These are phyloP conservation scores for Acropora tenuis DNA, from an alignment of 64 coral and sea anemone genomes.

Conservation along the genomic window DNA sequence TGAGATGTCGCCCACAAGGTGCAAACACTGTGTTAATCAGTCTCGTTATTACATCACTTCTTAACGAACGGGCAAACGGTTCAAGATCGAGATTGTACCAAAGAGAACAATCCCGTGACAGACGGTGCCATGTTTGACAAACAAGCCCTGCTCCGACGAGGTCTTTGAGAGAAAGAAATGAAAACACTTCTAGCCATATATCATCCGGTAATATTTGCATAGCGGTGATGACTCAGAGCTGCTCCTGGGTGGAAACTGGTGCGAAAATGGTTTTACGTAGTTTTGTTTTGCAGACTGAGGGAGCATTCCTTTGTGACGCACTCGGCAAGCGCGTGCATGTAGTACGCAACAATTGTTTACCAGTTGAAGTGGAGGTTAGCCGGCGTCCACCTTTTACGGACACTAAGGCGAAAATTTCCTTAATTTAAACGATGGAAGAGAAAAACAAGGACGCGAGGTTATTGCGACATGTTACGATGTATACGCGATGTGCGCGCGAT, in stretches of 20 bases:
- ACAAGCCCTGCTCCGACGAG: conserved; percentile 48
- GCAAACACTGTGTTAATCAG: conserved; percentile 53
- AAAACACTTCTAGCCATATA: conserved; percentile 59
- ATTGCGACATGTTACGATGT: too few relatives aligned
- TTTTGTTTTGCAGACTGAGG: too few relatives aligned
- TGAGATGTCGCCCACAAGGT: conserved; percentile 54
- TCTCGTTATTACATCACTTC: conserved; percentile 14
- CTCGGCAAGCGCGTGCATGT: too few relatives aligned
- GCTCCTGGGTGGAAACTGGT: background rate
- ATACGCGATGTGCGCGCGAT: too few relatives aligned
- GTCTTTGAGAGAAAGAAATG: conserved; percentile 65
- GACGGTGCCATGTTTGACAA: conserved; percentile 57
- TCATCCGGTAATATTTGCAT: conserved; percentile 70
- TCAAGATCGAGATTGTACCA: conserved; percentile 66
- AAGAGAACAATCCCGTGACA: conserved; percentile 67
- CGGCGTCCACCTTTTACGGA: too few relatives aligned
- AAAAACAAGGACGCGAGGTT: too few relatives aligned
- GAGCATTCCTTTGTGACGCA: too few relatives aligned
- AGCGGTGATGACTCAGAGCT: too few relatives aligned
- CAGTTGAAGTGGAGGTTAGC: too few relatives aligned
- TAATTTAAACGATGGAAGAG: too few relatives aligned
- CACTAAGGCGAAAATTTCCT: too few relatives aligned
- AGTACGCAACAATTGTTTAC: too few relatives aligned
- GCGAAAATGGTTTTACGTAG: background rate
- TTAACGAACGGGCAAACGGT: conserved; percentile 7